A percentile compares a stretch with the other conserved stretches of the same genome.
Conservation (phyloP, 2,888 invertebrate genomes). For the Aromia moschata region DNA sequence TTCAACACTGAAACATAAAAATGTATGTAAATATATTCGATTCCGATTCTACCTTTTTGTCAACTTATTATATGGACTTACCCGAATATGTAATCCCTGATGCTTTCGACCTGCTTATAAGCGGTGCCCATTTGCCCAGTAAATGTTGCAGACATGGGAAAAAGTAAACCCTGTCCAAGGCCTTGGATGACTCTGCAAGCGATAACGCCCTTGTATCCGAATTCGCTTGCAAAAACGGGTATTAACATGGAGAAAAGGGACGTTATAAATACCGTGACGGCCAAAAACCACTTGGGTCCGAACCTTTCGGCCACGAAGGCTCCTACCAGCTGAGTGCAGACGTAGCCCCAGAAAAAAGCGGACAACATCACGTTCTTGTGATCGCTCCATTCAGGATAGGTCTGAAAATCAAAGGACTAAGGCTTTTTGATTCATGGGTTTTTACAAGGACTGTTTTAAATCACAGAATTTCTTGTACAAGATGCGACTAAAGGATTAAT, state of each 20-base stretch:
- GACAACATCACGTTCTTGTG: conserved; percentile 67
- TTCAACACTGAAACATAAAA: too few relatives aligned
- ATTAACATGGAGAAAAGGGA: conserved; percentile 73
- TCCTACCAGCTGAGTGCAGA: conserved; percentile 75
- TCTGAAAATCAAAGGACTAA: conserved; percentile 33
- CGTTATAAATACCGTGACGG: conserved; percentile 67
- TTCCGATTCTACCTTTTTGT: too few relatives aligned
- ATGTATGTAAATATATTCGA: too few relatives aligned
- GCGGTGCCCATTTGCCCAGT: conserved; percentile 78
- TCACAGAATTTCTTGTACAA: too few relatives aligned
- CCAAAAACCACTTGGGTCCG: conserved; percentile 78
- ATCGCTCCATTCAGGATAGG: conserved; percentile 38
- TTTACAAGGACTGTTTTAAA: too few relatives aligned
- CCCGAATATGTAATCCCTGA: background rate
- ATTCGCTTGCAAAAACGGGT: conserved; percentile 71
- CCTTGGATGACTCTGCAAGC: conserved; percentile 76
- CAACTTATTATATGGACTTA: too few relatives aligned
- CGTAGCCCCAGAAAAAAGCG: conserved; percentile 84
- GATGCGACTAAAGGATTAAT: too few relatives aligned
- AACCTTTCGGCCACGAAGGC: conserved; percentile 76
- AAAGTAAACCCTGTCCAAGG: conserved; percentile 76
- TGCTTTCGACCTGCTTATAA: conserved; percentile 73
- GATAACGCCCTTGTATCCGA: conserved; percentile 71
- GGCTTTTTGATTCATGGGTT: too few relatives aligned
- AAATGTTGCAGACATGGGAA: conserved; percentile 77